phyloP scores from a whole-genome alignment of 2,888 invertebrate genomes.

The Siphlonurus alternatus region DNA sequence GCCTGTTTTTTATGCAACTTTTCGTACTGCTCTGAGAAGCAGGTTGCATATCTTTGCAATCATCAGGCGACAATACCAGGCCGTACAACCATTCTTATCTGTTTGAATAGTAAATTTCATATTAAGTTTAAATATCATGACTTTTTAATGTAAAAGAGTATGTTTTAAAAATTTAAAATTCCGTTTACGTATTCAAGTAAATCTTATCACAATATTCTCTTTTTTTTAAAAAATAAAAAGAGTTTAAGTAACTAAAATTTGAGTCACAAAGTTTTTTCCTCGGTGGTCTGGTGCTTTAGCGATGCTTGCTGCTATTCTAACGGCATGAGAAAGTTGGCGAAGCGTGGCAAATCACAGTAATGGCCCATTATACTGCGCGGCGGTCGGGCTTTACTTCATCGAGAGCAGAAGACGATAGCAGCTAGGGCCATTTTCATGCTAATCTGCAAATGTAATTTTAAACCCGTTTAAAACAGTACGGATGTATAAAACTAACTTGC shows the following conservation, averaged over 20 bases:
- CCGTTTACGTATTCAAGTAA: background rate
- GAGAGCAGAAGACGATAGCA: background rate
- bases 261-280: background rate
- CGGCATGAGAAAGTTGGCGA: background rate
- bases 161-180: too few species aligned
- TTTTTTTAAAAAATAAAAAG: background rate
- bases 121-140: too few species aligned
- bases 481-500: background rate
- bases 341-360: slow-evolving; percentile 4
- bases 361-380: background rate
- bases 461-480: background rate
- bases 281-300: background rate
- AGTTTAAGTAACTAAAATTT: background rate
- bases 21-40: too few species aligned
- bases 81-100: too few species aligned
- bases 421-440: slow-evolving; percentile 1
- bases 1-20: too few species aligned
- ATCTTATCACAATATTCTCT: background rate
- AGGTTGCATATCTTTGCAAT: too few species aligned
- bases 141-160: too few species aligned
- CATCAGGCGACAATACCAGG: too few species aligned
- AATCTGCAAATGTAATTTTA: slow-evolving; percentile 1
- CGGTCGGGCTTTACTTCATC: background rate
- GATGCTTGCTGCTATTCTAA: background rate
- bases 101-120: too few species aligned